These are phyloP conservation scores for Brachypodius melanocephalos DNA, from an alignment of 2,113 vertebrate species.

Conservation along the genomic window DNA sequence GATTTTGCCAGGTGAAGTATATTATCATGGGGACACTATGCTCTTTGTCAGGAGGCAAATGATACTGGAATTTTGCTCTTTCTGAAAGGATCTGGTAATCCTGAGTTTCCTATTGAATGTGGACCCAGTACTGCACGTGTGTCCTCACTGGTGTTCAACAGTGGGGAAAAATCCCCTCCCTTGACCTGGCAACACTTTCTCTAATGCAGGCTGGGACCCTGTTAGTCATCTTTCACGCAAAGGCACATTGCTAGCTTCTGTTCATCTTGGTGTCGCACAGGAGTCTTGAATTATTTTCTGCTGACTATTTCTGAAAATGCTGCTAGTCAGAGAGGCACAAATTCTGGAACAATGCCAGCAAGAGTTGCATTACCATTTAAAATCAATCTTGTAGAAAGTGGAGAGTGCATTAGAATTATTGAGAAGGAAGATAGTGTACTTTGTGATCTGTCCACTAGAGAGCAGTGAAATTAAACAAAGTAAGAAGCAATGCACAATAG, in stretches of 20 bases:
- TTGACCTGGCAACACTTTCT: background rate
- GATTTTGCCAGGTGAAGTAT: background rate
- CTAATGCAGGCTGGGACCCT: background rate
- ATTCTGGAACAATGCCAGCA: background rate
- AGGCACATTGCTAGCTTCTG: background rate
- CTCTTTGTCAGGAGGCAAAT: background rate
- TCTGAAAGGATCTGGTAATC: background rate
- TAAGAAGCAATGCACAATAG: background rate
- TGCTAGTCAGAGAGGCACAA: background rate
- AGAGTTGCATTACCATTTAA: background rate
- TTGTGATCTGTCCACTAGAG: slow-evolving; percentile 61
- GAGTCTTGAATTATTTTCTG: background rate
- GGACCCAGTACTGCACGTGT: background rate
- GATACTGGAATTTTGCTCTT: background rate
- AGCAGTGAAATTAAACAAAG: slow-evolving; percentile 54
- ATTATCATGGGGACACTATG: background rate
- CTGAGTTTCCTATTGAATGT: background rate
- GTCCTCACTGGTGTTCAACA: background rate
- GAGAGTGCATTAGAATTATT: background rate
- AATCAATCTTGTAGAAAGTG: background rate
- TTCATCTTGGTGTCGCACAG: background rate
- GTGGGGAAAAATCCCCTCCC: background rate
- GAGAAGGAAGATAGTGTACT: background rate
- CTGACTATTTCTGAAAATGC: background rate
- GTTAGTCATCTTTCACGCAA: background rate